Base-by-base conservation (phyloP, 2,888 invertebrate species). In the Eudasyphora cyanicolor region DNA sequence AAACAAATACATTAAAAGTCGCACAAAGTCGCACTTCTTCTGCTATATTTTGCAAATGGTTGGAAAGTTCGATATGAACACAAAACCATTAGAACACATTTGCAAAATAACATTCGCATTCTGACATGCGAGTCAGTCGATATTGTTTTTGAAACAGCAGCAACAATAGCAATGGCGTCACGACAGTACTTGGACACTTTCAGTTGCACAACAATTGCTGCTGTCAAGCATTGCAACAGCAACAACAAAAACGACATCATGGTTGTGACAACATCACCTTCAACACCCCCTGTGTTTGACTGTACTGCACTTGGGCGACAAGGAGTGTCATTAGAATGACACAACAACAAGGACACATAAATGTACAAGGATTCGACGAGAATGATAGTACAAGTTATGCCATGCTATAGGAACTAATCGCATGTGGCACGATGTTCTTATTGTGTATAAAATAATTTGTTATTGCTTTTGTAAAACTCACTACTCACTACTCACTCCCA, bases 341-440 rank as follows among this genome's bases (percentile, higher is more conserved):
- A 78, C 78, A 73, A 51, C 51, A 54, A 60, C 54, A 51, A 51
- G n/a, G 38, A 62, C 69, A 60, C 67, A 67, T 42, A n/a, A n/a
- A n/a, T n/a, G n/a, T n/a, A n/a, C n/a, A 14, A 67, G 42, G 24
- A 32, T 38, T n/a, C n/a, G n/a, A n/a, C n/a, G n/a, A n/a, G n/a
- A n/a, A n/a, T n/a, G n/a, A n/a, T n/a, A n/a, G n/a, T n/a, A 57
- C 45, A 76, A 76, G 49, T 35, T 71, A 54, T 74, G 35, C 24
- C 27, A 42, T 57, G n/a, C 19, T n/a, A n/a, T n/a, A 17, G 27
- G 7, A 60, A 76, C 35, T 54, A 49, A 70, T 70, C 21, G 75
- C 71, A 76, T 76, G 67, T 76, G 70, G 67, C 80, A 81, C 45
- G 32, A 67, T 42, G 45, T 67, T 64, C 14, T 64, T n/a, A n/a